Conservation (phyloP, 2,113 vertebrate species). For the Dissostichus mawsoni region DNA sequence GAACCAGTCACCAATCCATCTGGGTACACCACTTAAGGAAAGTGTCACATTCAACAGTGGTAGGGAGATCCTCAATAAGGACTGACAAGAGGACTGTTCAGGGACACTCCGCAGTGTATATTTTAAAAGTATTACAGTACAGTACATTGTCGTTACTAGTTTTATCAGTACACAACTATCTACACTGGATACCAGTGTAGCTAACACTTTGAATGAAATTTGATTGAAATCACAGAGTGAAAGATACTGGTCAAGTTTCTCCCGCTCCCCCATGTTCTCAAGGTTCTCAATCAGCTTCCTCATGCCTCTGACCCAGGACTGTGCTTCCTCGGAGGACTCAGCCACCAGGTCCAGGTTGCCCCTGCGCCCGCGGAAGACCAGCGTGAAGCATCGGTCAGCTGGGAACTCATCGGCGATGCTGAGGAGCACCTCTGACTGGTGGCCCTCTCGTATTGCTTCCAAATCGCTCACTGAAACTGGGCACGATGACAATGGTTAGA, state of each 20-base stretch:
- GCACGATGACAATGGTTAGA: not conserved
- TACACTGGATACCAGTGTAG: no score
- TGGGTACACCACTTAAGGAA: slow-evolving; percentile 83
- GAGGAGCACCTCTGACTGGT: slow-evolving; percentile 93
- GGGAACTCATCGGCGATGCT: slow-evolving; percentile 91
- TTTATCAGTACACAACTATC: no score
- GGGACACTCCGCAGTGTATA: not conserved
- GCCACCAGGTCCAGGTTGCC: slow-evolving; percentile 94
- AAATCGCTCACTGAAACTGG: slow-evolving; percentile 94
- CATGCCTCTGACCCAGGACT: slow-evolving; percentile 91
- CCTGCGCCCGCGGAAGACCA: slow-evolving; percentile 93
- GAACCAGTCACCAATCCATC: slow-evolving; percentile 96
- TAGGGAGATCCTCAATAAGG: not conserved
- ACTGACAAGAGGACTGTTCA: not conserved
- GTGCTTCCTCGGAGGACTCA: slow-evolving; percentile 87
- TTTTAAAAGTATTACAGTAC: no score
- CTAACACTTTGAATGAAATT: not conserved
- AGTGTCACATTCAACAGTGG: not conserved
- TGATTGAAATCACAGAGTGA: not conserved
- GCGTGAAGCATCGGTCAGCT: slow-evolving; percentile 91
- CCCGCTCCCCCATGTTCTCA: slow-evolving; percentile 92
- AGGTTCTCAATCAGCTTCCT: slow-evolving; percentile 89
- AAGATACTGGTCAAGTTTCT: slow-evolving; percentile 96
- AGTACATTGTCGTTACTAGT: no score
- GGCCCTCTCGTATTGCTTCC: slow-evolving; percentile 91